Evolutionary conservation across 2,797 vertebrate species (phyloP).

Genomic region (Eurystomus glaucurus): DNA sequence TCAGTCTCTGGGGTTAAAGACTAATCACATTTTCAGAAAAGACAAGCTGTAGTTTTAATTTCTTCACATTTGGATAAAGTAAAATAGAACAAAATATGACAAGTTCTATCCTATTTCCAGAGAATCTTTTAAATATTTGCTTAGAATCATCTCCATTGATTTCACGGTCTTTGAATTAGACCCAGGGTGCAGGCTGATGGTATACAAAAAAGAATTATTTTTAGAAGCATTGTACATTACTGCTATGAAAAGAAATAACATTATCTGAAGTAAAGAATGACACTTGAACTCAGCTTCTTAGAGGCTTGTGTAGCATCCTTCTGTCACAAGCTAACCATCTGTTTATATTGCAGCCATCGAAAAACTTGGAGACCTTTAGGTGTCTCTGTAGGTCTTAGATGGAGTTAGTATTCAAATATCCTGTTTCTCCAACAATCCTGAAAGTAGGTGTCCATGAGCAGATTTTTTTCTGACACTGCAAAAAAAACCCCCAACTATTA

Average conservation of each 20-base stretch:
- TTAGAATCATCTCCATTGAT: conserved; percentile 2
- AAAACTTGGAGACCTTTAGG: background rate
- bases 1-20: background rate
- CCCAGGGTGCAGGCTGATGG: background rate
- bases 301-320: background rate
- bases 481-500: background rate
- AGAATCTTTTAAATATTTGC: background rate
- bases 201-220: background rate
- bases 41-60: background rate
- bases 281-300: background rate
- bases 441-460: background rate
- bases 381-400: background rate
- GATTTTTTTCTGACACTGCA: background rate
- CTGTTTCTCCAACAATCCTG: background rate
- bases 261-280: background rate
- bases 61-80: background rate
- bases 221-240: background rate
- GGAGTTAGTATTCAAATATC: background rate
- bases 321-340: background rate
- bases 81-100: background rate
- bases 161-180: background rate
- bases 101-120: background rate
- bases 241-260: background rate
- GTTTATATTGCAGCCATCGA: background rate
- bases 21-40: background rate